A percentile compares a stretch with the other conserved stretches of the same genome.
Conservation (phyloP, 2,113 vertebrate genomes). For the Herpailurus yagouaroundi region DNA sequence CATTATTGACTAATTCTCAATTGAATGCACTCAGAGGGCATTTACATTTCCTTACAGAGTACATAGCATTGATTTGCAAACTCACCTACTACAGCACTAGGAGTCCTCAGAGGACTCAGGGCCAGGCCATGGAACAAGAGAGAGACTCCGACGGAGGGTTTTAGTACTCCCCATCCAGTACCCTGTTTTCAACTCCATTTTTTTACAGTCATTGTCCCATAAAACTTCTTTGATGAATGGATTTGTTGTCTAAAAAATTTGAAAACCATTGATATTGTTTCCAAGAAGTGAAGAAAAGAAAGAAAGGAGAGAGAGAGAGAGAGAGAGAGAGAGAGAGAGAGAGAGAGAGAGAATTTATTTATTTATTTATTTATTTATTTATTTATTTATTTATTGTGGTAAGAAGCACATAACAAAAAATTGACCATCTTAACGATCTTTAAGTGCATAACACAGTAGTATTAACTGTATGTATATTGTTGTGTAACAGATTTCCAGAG, state of each 20-base stretch:
- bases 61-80: neutral
- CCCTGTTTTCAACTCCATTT: neutral
- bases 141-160: neutral
- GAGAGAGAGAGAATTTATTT: neutral
- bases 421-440: neutral
- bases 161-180: neutral
- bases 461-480: neutral
- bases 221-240: neutral
- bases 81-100: neutral
- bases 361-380: neutral
- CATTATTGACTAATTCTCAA: neutral
- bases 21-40: neutral
- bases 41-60: neutral
- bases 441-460: neutral
- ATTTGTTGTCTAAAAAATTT: neutral
- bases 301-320: neutral
- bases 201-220: neutral
- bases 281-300: constrained; percentile 1
- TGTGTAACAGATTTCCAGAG: neutral
- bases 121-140: neutral
- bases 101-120: neutral
- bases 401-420: neutral
- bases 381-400: neutral
- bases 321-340: too few relatives aligned
- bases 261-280: neutral